phyloP scores from a whole-genome alignment of 2,113 vertebrate species.

The Nipponia nippon region DNA sequence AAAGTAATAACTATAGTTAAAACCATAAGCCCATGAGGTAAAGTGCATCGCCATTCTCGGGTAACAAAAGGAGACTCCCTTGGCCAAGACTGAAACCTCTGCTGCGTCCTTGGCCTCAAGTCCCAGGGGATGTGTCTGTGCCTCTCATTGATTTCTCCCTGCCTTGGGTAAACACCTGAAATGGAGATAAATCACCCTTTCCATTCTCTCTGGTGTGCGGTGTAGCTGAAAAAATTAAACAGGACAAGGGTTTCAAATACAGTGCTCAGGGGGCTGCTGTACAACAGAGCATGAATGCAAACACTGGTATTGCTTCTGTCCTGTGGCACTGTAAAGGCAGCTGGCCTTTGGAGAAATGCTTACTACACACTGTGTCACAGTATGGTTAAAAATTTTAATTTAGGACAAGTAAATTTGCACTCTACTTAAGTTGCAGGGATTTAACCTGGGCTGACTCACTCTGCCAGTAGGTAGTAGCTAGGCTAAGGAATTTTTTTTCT shows the following conservation, averaged over 20 bases:
- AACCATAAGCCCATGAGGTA: background rate
- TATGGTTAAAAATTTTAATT: background rate
- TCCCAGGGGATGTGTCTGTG: background rate
- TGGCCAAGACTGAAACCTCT: background rate
- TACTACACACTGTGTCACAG: background rate
- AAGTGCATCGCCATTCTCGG: background rate
- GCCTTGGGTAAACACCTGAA: background rate
- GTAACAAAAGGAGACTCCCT: background rate
- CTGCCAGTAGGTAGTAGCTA: background rate
- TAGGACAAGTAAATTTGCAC: background rate
- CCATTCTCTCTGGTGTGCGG: background rate
- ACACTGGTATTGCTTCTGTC: background rate
- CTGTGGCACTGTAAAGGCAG: background rate
- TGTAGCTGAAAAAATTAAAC: background rate
- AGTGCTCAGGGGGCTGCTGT: background rate
- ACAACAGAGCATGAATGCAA: background rate
- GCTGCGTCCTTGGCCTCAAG: background rate
- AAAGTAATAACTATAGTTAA: background rate
- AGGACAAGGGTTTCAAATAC: background rate
- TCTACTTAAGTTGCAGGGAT: background rate
- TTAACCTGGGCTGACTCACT: background rate
- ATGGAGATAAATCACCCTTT: slow-evolving; percentile 14
- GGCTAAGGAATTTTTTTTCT: background rate
- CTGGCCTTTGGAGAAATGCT: background rate
- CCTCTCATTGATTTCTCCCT: background rate